phyloP scores from a whole-genome alignment of 37 sponge, comb jelly and placozoan species.

The Oopsacas minuta region DNA sequence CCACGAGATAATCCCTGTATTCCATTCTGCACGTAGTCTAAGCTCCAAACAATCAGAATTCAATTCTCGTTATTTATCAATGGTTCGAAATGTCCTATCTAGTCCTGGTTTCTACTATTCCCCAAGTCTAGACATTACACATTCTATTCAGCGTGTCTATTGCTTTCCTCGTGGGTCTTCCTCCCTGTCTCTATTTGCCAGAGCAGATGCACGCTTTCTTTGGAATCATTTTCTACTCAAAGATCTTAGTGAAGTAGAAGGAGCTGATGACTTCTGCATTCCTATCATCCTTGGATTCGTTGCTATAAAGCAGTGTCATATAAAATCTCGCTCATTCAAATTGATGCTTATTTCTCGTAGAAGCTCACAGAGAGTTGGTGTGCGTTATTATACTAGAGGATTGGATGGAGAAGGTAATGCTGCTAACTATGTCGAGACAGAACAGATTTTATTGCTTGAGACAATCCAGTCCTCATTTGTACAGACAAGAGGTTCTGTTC shows the following conservation, averaged over 20 bases:
- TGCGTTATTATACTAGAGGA: conserved; percentile 76
- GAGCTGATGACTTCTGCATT: neutral
- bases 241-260: conserved; percentile 38
- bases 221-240: conserved; percentile 66
- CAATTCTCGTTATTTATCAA: conserved; percentile 44
- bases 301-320: neutral
- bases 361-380: conserved; percentile 32
- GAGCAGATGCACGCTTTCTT: conserved; percentile 78
- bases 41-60: conserved; percentile 29
- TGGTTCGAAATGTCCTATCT: conserved; percentile 50
- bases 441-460: conserved; percentile 56
- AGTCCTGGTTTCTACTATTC: conserved; percentile 82
- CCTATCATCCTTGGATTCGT: neutral
- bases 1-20: conserved; percentile 62
- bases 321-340: neutral
- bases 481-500: conserved; percentile 90
- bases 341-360: neutral
- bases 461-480: conserved; percentile 52
- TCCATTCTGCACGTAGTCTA: neutral
- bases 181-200: conserved; percentile 40
- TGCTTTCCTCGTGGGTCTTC: conserved; percentile 29
- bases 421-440: conserved; percentile 94
- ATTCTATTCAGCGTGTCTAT: conserved; percentile 43
- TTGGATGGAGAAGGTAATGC: conserved; percentile 77
- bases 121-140: conserved; percentile 64